Base-by-base conservation (phyloP, 2,888 invertebrate genomes). In the Smittia sp. region DNA sequence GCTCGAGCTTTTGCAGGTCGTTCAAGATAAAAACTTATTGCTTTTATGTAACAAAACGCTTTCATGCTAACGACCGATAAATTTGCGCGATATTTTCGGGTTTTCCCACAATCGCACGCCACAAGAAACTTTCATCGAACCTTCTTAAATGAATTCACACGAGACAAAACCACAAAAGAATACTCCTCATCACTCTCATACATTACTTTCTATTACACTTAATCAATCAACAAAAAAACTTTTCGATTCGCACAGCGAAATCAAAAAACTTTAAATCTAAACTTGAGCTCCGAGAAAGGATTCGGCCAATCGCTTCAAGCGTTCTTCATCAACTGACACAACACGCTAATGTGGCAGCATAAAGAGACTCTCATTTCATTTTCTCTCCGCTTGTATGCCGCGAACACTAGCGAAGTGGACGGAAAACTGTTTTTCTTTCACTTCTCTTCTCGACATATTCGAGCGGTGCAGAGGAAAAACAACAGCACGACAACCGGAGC, bases 161-260 rank as follows among this genome's bases (percentile, higher is more conserved):
- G 83, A 74, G 88, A 86, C 79, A 90, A 85, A 79, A 90, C 87
- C 78, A 88, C 85, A 81, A 89, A 90, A 46, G 87, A 84, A 65
- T 86, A 85, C 79, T 88, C 88, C 77, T 89, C 89, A 81, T 89
- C 89, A 80, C 86, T 87, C 80, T 86, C 86, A 80, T 84, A 82
- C 86, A 87, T 87, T 46, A 24, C 62, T 15, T 24, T 54, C n/a
- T 2, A 39, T 22, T 58, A 6, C 58, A 46, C 46, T n/a, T 32
- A 9, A 20, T 13, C 13, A 22, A 65, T 65, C 15, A 32, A 24
- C 13, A 58, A 58, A 58, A 11, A 6, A 1, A 58, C 13, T 58
- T n/a, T n/a, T 13, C 11, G 46, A 32, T 9, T 32, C 32, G 32
- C 32, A 32, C 32, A 32, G 32, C 32, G 32, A 32, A 32, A 32